Conservation (phyloP, 1,140 invertebrate species). For the Lasioglossum albipes region DNA sequence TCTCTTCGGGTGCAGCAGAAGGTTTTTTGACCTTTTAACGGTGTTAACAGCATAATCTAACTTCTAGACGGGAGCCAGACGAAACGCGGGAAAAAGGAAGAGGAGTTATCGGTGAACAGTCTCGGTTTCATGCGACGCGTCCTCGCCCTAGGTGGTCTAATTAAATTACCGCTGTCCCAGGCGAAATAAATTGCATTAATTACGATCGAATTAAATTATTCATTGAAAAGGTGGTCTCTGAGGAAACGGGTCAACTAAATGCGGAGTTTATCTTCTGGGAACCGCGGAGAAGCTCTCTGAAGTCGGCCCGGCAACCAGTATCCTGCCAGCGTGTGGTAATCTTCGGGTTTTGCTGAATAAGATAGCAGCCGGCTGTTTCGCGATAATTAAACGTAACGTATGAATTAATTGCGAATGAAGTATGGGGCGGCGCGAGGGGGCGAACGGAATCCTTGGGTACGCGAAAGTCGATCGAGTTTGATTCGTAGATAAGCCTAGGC, state of each 20-base stretch:
- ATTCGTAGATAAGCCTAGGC: background rate
- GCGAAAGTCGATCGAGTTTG: background rate
- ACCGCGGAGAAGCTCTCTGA: background rate
- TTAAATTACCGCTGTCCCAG: conserved; percentile 30
- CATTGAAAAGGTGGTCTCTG: conserved; percentile 10
- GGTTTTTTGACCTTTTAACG: conserved; percentile 2
- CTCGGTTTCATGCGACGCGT: background rate
- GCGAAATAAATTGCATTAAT: conserved; percentile 13
- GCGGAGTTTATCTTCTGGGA: conserved; percentile 31
- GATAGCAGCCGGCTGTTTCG: background rate
- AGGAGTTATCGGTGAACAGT: no score
- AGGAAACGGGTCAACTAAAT: conserved; percentile 3
- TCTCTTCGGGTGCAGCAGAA: background rate
- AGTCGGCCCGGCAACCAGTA: background rate
- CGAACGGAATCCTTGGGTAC: background rate
- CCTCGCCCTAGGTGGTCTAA: conserved; percentile 42
- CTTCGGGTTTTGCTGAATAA: background rate
- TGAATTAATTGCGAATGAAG: background rate
- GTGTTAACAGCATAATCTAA: background rate
- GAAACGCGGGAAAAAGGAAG: no score
- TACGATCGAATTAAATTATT: conserved; percentile 7
- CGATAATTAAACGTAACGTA: conserved; percentile 1
- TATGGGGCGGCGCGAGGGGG: no score
- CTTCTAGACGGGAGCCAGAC: no score
- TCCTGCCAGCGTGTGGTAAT: conserved; percentile 2